Conservation (phyloP, 2,888 invertebrate species). For the Brachylomia viminalis region DNA sequence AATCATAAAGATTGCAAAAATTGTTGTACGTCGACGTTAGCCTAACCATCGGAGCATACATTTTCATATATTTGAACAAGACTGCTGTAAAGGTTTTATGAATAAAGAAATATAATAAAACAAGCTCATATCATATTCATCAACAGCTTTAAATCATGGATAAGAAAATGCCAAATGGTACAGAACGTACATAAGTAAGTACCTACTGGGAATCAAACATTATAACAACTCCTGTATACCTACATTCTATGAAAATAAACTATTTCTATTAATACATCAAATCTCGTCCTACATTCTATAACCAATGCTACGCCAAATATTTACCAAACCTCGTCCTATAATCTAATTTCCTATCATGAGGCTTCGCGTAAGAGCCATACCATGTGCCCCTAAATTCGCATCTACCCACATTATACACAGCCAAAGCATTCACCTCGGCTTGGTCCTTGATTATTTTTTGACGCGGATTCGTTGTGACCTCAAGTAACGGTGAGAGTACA, state of each 20-base stretch:
- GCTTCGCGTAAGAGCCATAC: background rate
- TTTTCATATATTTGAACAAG: background rate
- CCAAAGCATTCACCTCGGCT: conserved; percentile 22
- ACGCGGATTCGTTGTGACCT: conserved; percentile 75
- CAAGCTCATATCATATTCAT: no score
- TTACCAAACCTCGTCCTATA: background rate
- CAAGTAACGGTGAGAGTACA: conserved; percentile 66
- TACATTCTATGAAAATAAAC: background rate
- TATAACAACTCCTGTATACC: background rate
- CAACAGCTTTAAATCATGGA: background rate
- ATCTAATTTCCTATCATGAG: background rate
- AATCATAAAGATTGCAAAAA: no score
- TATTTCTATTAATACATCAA: background rate
- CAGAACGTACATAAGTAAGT: no score
- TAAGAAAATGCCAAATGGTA: background rate
- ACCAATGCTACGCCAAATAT: background rate
- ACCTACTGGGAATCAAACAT: background rate
- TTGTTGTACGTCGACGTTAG: no score
- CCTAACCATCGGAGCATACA: no score
- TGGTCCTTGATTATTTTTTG: conserved; percentile 79
- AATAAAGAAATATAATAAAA: background rate
- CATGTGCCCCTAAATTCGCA: conserved; percentile 53
- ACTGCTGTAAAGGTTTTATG: background rate
- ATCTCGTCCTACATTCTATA: background rate
- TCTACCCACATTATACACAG: conserved; percentile 8